phyloP scores from a whole-genome alignment of 2,113 vertebrate species.

The Bucco capensis region DNA sequence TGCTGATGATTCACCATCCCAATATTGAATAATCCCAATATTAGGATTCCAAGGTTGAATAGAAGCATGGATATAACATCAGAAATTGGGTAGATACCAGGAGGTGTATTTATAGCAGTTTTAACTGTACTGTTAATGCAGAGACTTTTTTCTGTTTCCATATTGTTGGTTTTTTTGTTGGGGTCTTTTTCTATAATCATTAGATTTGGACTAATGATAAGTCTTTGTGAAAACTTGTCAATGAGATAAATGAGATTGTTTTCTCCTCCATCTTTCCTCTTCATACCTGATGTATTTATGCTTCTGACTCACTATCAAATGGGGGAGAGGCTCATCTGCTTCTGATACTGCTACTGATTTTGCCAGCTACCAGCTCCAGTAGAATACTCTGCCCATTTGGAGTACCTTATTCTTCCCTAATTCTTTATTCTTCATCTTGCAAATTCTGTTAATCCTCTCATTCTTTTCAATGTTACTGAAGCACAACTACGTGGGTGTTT shows the following conservation, averaged over 20 bases:
- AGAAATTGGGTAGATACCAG: background rate
- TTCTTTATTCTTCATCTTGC: background rate
- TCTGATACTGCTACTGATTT: background rate
- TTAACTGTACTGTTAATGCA: background rate
- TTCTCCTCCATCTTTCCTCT: background rate
- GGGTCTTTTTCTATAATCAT: background rate
- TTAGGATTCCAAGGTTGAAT: background rate
- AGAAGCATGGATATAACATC: accelerated
- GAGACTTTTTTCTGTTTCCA: background rate
- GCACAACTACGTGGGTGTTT: background rate
- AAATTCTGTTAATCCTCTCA: background rate
- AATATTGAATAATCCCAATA: background rate
- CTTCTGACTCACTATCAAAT: background rate
- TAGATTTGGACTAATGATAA: background rate
- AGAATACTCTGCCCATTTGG: background rate
- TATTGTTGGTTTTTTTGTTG: background rate
- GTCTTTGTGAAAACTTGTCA: background rate
- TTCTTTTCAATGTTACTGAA: background rate
- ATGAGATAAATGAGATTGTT: background rate
- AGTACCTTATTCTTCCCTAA: background rate
- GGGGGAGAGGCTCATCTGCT: background rate
- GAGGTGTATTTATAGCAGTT: background rate
- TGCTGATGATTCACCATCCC: background rate
- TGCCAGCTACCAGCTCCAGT: background rate
- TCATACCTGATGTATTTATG: background rate